Evolutionary conservation across 2,888 invertebrate species (phyloP), one percentile per base, ranked within the genome.

Genomic region (Branchipolynoe longqiensis): DNA sequence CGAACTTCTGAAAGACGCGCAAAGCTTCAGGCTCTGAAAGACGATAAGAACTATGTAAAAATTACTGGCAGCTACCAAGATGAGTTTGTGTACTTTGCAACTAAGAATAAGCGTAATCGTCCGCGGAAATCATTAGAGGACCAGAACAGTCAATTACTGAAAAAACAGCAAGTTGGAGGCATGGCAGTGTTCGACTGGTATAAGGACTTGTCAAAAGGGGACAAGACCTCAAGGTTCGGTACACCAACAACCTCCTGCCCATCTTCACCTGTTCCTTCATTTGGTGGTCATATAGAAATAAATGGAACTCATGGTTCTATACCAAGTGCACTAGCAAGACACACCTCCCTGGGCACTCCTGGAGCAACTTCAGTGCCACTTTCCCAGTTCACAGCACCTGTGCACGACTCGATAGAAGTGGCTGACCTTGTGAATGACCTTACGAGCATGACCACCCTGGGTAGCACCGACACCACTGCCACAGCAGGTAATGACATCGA

Each of bases 1-100:
- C 40, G 74, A 4, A 74, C 74, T 6, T 74, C 74, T 4, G 74
- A 74, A 25, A 38, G 74, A 4, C 74, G 74, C 2, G 74, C 74
- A 8, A 74, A 74, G n/a, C 40, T 74, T 3, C 74, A 74, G 48
- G 59, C 40, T 40, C 73, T 85, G 58, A 82, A 64, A n/a, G 85
- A 86, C n/a, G 87, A 88, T 64, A 88, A 87, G 64, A 89, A 88
- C 73, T 90, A 86, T 85, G 90, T 93, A n/a, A 93, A 93, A 88
- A 93, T 93, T 40, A 92, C 93, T 8, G 93, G 93, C 12, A 91
- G 90, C 86, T 93, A 91, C 86, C 91, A 93, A 87, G 92, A 93
- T 87, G 92, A 93, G 83, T 93, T 92, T 90, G 92, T 93, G n/a
- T 93, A 93, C 87, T 93, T 91, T 87, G 91, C 92, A 69, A 92